Evolutionary conservation across 2,113 vertebrate species (phyloP).

Genomic region (Hypanus sabinus): DNA sequence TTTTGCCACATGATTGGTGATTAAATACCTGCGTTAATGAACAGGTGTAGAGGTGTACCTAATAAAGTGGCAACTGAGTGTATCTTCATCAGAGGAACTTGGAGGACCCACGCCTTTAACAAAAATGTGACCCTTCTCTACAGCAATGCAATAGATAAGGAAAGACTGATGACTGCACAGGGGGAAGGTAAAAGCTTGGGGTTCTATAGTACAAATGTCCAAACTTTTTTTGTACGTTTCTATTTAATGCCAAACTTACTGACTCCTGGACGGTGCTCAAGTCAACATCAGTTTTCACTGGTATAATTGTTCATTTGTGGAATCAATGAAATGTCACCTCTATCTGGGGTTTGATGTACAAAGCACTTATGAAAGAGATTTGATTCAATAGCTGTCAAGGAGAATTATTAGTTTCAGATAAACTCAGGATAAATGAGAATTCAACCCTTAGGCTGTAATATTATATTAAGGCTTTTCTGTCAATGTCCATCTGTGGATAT

Average conservation of each 20-base stretch:
- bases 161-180: not conserved
- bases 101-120: not conserved
- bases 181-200: not conserved
- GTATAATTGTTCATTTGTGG: not conserved
- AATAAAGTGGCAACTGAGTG: too few relatives aligned
- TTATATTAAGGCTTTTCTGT: not conserved
- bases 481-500: not conserved
- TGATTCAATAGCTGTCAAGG: slow-evolving; percentile 2
- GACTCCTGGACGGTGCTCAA: not conserved
- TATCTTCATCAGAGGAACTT: not conserved
- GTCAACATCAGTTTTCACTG: slow-evolving; percentile 1
- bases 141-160: not conserved
- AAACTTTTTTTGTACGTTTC: not conserved
- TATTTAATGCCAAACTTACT: not conserved
- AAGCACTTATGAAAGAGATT: not conserved
- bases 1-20: too few relatives aligned
- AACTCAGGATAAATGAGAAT: not conserved
- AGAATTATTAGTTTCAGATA: not conserved
- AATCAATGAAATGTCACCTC: slow-evolving; percentile 17
- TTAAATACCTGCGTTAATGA: too few relatives aligned
- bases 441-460: not conserved
- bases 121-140: not conserved
- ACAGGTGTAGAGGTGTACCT: too few relatives aligned
- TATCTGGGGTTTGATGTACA: not conserved
- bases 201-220: not conserved